These are phyloP conservation scores for Fregetta grallaria DNA, from an alignment of 2,113 vertebrate genomes.

Conservation along the genomic window DNA sequence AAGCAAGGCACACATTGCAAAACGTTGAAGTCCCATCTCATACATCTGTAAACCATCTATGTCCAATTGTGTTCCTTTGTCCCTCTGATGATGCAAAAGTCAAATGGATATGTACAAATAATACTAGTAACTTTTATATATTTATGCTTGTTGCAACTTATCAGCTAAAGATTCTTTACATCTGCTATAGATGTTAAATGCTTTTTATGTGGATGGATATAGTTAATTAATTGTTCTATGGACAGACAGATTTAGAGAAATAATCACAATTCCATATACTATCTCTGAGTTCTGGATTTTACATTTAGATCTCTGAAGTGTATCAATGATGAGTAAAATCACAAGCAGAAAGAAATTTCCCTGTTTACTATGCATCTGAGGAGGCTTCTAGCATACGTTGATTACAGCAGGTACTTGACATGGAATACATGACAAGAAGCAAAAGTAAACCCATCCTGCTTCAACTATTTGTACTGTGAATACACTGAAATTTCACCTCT, in stretches of 20 bases:
- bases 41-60: not conserved
- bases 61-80: not conserved
- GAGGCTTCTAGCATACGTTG: not conserved
- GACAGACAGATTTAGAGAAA: slow-evolving; percentile 28
- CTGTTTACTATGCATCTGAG: slow-evolving; percentile 43
- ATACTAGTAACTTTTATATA: not conserved
- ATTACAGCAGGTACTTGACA: not conserved
- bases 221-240: slow-evolving; percentile 2
- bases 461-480: not conserved
- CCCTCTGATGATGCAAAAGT: not conserved
- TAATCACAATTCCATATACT: not conserved
- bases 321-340: not conserved
- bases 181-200: not conserved
- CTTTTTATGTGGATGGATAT: not conserved
- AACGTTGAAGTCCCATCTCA: not conserved
- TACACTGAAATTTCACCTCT: not conserved
- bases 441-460: not conserved
- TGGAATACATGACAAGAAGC: not conserved
- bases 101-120: not conserved
- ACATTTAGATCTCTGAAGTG: slow-evolving; percentile 32
- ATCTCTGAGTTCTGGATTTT: slow-evolving; percentile 36
- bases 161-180: not conserved
- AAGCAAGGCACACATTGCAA: slow-evolving; percentile 33
- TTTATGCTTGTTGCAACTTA: slow-evolving; percentile 3
- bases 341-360: slow-evolving; percentile 13